phyloP scores from a whole-genome alignment of 2,888 invertebrate species.

The Cerastoderma edule region DNA sequence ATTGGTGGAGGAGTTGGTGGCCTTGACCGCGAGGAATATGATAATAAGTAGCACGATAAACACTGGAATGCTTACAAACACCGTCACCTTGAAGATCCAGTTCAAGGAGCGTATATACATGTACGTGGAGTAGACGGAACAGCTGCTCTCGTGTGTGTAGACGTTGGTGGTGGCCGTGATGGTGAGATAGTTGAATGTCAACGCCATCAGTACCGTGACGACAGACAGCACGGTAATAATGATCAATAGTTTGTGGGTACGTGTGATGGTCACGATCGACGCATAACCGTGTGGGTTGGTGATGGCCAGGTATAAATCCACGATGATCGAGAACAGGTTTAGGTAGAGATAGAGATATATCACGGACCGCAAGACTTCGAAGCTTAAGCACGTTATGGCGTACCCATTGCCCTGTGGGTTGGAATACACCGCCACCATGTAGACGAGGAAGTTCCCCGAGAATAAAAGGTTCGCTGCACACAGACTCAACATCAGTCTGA shows the following conservation, averaged over 20 bases:
- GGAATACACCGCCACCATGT: conserved; percentile 47
- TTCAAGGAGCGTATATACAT: conserved; percentile 57
- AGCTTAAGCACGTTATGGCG: conserved; percentile 43
- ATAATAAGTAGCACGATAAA: conserved; percentile 51
- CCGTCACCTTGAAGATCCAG: conserved; percentile 57
- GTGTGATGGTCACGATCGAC: conserved; percentile 43
- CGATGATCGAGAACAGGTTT: conserved; percentile 42
- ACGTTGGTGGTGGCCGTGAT: conserved; percentile 39
- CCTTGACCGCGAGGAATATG: conserved; percentile 53
- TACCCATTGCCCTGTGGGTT: conserved; percentile 47
- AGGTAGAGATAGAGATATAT: conserved; percentile 47
- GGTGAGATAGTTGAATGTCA: conserved; percentile 48
- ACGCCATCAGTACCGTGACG: conserved; percentile 37
- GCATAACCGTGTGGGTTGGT: conserved; percentile 56
- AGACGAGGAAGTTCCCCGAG: conserved; percentile 44
- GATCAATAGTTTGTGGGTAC: conserved; percentile 46
- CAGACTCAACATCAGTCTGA: conserved; percentile 43
- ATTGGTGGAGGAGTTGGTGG: conserved; percentile 45
- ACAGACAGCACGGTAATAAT: conserved; percentile 42
- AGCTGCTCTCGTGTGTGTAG: conserved; percentile 48
- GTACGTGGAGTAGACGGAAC: conserved; percentile 46
- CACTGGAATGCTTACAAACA: conserved; percentile 59
- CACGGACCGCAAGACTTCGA: conserved; percentile 45
- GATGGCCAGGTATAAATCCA: conserved; percentile 51
- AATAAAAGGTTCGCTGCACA: conserved; percentile 47